Conservation (phyloP, 1,140 invertebrate species). For the Condylostylus longicornis region DNA sequence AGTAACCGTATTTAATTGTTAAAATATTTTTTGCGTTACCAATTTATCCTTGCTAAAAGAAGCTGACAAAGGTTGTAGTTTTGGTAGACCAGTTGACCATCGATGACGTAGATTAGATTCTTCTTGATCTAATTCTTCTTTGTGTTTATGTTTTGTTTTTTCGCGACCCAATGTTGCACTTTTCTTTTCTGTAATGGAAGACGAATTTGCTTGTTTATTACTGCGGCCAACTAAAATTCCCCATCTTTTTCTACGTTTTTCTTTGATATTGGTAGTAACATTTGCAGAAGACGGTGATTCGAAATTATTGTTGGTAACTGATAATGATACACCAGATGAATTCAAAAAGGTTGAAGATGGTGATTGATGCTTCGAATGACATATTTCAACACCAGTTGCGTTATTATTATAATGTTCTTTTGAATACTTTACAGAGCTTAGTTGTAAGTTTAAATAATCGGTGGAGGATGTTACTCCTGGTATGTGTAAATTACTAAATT, state of each 20-base stretch:
- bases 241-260: conserved; percentile 46
- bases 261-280: conserved; percentile 25
- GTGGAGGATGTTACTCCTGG: no score
- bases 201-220: conserved; percentile 34
- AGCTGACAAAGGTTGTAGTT: conserved; percentile 49
- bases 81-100: conserved; percentile 49
- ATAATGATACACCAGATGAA: no score
- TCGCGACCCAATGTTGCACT: conserved; percentile 47
- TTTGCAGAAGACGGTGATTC: no score
- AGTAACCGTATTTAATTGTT: not conserved
- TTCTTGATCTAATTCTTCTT: conserved; percentile 32
- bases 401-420: no score
- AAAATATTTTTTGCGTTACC: conserved; percentile 33
- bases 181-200: no score
- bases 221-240: conserved; percentile 44
- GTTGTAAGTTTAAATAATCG: no score
- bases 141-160: conserved; percentile 34
- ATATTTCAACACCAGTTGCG: no score
- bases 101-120: conserved; percentile 38
- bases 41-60: conserved; percentile 60
- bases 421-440: no score
- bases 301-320: no score
- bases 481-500: no score
- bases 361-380: no score
- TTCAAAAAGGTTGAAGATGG: no score